Evolutionary conservation across 2,797 vertebrate genomes (phyloP).

Genomic region (Coregonus ussuriensis): DNA sequence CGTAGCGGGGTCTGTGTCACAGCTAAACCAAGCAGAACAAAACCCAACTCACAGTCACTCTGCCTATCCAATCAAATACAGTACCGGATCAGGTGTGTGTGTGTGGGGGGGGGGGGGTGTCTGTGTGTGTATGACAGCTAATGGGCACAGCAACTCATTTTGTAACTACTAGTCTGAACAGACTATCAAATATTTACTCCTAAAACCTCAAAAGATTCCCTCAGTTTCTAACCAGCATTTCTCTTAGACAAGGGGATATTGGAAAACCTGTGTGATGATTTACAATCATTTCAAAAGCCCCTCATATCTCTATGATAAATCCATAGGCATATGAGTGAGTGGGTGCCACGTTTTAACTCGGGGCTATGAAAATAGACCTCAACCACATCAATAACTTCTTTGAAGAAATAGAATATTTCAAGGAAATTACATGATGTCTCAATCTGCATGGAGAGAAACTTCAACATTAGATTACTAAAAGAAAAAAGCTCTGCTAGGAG

Average conservation of each 20-base stretch:
- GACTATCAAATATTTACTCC: background rate
- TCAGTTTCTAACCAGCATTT: slow-evolving; percentile 41
- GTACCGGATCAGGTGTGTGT: slow-evolving; percentile 18
- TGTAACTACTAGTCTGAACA: too few species aligned
- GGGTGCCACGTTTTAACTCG: slow-evolving; percentile 49
- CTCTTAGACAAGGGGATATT: slow-evolving; percentile 52
- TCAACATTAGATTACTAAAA: slow-evolving; percentile 20
- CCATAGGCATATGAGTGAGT: slow-evolving; percentile 49
- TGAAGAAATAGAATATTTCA: slow-evolving; percentile 49
- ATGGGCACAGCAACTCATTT: background rate
- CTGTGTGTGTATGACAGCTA: background rate
- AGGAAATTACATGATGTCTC: slow-evolving; percentile 52
- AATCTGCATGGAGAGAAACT: slow-evolving; percentile 38
- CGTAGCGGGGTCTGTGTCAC: slow-evolving; percentile 5
- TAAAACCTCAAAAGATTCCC: background rate
- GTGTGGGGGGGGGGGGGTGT: background rate
- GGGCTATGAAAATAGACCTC: slow-evolving; percentile 61
- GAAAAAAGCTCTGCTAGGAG: background rate
- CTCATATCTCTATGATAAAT: slow-evolving; percentile 64
- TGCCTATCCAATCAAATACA: slow-evolving; percentile 10
- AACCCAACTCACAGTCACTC: slow-evolving; percentile 13
- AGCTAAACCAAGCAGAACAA: slow-evolving; percentile 24
- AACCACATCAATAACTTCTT: slow-evolving; percentile 54
- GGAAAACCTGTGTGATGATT: slow-evolving; percentile 61
- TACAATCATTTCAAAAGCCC: slow-evolving; percentile 60